A percentile compares a stretch with the other conserved stretches of the same genome.
Evolutionary conservation across 2,797 vertebrate genomes (phyloP).

Genomic region (Hydrophis major): DNA sequence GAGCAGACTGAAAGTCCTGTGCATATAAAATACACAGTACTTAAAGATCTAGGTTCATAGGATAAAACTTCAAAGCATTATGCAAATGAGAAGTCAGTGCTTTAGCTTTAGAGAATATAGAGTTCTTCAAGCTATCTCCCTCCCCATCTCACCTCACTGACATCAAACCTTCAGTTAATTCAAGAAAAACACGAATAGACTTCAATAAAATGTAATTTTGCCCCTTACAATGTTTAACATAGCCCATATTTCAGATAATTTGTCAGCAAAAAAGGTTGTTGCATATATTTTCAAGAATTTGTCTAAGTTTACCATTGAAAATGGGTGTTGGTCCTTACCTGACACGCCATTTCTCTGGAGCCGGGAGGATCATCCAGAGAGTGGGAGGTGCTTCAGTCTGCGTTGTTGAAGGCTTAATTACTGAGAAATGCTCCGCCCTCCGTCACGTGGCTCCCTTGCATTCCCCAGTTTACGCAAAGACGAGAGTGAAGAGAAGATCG

Average conservation of each 20-base stretch:
- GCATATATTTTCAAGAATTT: slow-evolving; percentile 4
- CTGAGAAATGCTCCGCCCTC: too few species aligned
- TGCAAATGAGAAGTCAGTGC: slow-evolving; percentile 17
- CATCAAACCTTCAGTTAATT: slow-evolving; percentile 5
- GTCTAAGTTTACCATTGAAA: not conserved
- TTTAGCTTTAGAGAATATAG: slow-evolving; percentile 33
- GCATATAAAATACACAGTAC: not conserved
- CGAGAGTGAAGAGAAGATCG: too few species aligned
- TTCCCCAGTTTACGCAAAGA: too few species aligned
- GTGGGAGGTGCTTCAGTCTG: too few species aligned
- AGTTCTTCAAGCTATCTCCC: slow-evolving; percentile 16
- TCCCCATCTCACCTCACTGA: not conserved
- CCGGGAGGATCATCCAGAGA: too few species aligned
- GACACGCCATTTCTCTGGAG: too few species aligned
- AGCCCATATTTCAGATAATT: not conserved
- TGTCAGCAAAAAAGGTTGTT: not conserved
- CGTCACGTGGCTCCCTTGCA: too few species aligned
- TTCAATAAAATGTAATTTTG: not conserved
- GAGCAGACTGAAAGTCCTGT: not conserved
- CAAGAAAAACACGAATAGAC: not conserved
- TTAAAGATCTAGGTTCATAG: not conserved
- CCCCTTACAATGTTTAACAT: not conserved
- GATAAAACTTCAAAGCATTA: slow-evolving; percentile 25
- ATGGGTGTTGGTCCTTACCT: too few species aligned
- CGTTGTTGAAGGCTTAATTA: too few species aligned